Base-by-base conservation (phyloP, 2,113 vertebrate species). In the Nicator chloris region DNA sequence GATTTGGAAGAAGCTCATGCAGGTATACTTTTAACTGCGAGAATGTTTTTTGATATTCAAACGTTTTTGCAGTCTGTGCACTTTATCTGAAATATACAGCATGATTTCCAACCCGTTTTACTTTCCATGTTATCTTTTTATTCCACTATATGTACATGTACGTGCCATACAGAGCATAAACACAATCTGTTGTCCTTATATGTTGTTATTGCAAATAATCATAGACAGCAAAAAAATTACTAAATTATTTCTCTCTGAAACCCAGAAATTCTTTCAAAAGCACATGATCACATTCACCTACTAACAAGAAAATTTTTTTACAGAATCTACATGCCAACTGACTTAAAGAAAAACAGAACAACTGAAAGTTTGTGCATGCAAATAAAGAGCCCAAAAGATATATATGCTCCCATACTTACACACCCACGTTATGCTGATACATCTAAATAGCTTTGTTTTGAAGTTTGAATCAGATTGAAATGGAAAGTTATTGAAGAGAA, bases 391-490 rank as follows among this genome's bases (percentile, higher is more conserved):
- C 65, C 44, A 89, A 91, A 83, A 83, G 63, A 56, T 81, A 70
- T 20, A 31, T 88, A 77, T 12, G 75, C 50, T 77, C 37, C 57
- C 49, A 85, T 90, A 63, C 88, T 92, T 84, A 90, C 77, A 95
- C 39, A 90, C 40, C 61, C 88, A 84, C 13, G 0, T 91, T 91
- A 92, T 61, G 9, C 77, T 47, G 80, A 75, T 82, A 95, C 76
- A 94, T 95, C 61, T 91, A 93, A 75, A 72, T 72, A 94, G 85
- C 88, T 97, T 96, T 95, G 94, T 96, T 96, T 97, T 96, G 91
- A 97, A 97, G 96, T 96, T 98, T 96, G 96, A 97, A 96, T 97
- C 91, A 95, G 93, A 80, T 92, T 97, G 97, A 88, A 97, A 97
- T 80, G 79, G 89, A 83, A 96, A 97, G 82, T 93, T 95, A 95